These are phyloP conservation scores for Sthenelais limicola DNA, from an alignment of 2,888 invertebrate genomes.

Conservation along the genomic window DNA sequence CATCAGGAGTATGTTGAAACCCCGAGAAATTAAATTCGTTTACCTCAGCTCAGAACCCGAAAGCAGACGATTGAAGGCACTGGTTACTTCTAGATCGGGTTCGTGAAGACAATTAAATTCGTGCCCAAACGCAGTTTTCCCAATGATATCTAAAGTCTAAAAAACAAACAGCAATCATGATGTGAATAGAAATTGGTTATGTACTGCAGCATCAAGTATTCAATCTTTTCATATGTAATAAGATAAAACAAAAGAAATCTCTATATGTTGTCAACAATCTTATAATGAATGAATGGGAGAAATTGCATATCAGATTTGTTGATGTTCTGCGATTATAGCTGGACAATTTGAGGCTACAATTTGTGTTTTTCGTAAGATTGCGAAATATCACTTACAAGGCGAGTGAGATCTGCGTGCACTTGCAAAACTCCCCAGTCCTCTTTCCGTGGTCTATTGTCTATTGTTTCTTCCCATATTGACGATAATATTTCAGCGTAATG, in stretches of 20 bases:
- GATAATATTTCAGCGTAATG: constrained; percentile 50
- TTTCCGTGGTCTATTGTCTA: constrained; percentile 25
- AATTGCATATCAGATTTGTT: no score
- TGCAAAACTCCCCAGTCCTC: constrained; percentile 44
- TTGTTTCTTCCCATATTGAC: constrained; percentile 48
- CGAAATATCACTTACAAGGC: constrained; percentile 54
- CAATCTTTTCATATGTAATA: no score
- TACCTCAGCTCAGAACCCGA: constrained; percentile 45
- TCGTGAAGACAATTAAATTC: constrained; percentile 51
- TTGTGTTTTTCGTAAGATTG: no score
- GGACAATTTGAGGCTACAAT: no score
- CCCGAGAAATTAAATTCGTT: constrained; percentile 15
- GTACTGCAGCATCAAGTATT: no score
- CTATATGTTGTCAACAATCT: no score
- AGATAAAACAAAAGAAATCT: no score
- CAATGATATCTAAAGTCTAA: constrained; percentile 56
- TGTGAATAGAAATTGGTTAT: no score
- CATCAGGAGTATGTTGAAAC: no score
- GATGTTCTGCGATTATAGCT: no score
- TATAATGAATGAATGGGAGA: no score
- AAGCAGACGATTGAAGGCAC: constrained; percentile 48
- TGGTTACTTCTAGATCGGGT: constrained; percentile 42
- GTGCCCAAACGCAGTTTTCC: constrained; percentile 55
- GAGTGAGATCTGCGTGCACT: constrained; percentile 52
- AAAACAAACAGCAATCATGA: constrained; percentile 35